phyloP scores from a whole-genome alignment of 2,113 vertebrate genomes.

The Xiphophorus couchianus region DNA sequence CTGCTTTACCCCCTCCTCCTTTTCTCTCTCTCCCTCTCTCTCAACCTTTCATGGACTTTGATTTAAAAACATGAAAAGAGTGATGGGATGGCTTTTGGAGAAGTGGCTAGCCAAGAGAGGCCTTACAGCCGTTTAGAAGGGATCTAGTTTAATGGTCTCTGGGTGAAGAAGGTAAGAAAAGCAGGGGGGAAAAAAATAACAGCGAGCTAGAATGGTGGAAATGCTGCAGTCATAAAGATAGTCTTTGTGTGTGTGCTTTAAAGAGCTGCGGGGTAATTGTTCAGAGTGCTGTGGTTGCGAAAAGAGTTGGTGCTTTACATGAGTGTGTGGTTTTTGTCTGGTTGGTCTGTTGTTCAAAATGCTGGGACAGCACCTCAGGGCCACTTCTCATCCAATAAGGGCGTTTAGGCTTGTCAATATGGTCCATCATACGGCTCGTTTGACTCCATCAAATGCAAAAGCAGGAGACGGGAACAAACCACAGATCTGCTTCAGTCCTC shows the following conservation, averaged over 20 bases:
- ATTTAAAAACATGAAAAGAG: conserved; percentile 71
- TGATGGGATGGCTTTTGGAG: conserved; percentile 60
- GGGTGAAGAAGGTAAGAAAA: conserved; percentile 63
- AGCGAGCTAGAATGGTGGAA: conserved; percentile 52
- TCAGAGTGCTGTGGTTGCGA: conserved; percentile 58
- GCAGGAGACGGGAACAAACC: conserved; percentile 21
- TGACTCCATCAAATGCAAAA: conserved; percentile 40
- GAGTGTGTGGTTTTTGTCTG: conserved; percentile 60
- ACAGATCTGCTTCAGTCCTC: neutral
- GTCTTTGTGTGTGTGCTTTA: conserved; percentile 47
- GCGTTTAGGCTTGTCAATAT: conserved; percentile 63
- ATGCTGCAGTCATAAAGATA: conserved; percentile 65
- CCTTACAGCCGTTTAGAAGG: conserved; percentile 69
- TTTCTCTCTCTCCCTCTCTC: conserved; percentile 14
- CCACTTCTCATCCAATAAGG: conserved; percentile 53
- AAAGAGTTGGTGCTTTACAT: conserved; percentile 46
- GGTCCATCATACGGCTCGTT: conserved; percentile 55
- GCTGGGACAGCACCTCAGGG: conserved; percentile 57
- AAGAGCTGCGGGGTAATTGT: conserved; percentile 62
- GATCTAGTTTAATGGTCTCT: conserved; percentile 73
- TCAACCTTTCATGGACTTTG: conserved; percentile 62
- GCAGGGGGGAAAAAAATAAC: conserved; percentile 24
- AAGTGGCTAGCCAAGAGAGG: conserved; percentile 60
- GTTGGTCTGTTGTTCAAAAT: conserved; percentile 38
- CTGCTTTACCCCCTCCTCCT: neutral